These are phyloP conservation scores for Corythoichthys haematopterus DNA, from an alignment of 2,113 vertebrate genomes.

Conservation along the genomic window DNA sequence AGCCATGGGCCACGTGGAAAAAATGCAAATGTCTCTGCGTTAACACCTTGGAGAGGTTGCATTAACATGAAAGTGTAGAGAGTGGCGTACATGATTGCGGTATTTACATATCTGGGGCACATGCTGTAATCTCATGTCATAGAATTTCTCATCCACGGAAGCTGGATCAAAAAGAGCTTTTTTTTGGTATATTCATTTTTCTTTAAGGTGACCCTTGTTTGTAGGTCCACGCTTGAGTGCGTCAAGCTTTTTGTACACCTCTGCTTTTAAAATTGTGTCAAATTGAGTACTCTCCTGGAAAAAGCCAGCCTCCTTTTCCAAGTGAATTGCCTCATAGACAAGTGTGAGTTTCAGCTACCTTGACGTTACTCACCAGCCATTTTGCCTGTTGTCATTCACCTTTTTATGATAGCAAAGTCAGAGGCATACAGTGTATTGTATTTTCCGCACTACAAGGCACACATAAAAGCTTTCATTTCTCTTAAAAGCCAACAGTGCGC, in stretches of 20 bases:
- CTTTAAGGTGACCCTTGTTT: neutral
- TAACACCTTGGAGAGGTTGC: conserved; percentile 1
- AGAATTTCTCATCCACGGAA: neutral
- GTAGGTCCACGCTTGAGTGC: neutral
- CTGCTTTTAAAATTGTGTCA: neutral
- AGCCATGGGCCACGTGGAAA: neutral
- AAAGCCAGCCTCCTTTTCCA: neutral
- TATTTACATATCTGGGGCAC: conserved; percentile 1
- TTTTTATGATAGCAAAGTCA: neutral
- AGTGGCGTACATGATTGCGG: neutral
- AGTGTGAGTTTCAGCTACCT: neutral
- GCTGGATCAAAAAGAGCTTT: neutral
- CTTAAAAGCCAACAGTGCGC: too few species aligned
- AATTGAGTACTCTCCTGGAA: neutral
- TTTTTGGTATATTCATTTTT: neutral
- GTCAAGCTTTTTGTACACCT: neutral
- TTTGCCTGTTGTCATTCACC: neutral
- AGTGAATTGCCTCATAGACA: neutral
- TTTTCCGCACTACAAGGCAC: too few species aligned
- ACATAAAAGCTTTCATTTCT: too few species aligned
- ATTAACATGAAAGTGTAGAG: conserved; percentile 15
- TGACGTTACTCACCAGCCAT: neutral
- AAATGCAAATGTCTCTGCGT: conserved; percentile 10
- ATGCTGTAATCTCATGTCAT: neutral
- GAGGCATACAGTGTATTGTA: too few species aligned